Base-by-base conservation (phyloP, 2,888 invertebrate species). In the Listrodromus nycthemerus region DNA sequence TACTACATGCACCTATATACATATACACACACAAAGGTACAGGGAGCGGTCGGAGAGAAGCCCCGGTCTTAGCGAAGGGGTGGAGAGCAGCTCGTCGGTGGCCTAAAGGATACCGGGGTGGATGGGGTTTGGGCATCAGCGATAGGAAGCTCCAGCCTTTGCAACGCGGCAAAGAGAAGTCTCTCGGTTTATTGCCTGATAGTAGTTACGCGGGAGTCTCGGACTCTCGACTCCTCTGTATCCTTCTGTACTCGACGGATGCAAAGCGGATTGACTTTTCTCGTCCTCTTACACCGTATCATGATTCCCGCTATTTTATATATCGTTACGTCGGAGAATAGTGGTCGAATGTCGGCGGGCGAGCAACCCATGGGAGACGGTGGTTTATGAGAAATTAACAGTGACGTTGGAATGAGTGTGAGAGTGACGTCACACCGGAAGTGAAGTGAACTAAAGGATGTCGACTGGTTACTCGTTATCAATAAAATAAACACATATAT, bases 101-200 rank as follows among this genome's bases (percentile, higher is more conserved):
- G 74, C 77, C 84, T 65, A 78, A 84, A 82, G 84, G 78, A 81
- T 83, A 50, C 21, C 52, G 61, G 67, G 55, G 70, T 37, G 82
- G 66, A 76, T 78, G 86, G 88, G 87, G 83, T 79, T 85, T 86
- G 87, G 84, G 89, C 86, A n/a, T n/a, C n/a, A 75, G 66, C 74
- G 45, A 82, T 52, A 41, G 83, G 74, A 80, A 80, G 69, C 80
- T 83, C 80, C 76, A 80, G 76, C 86, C 88, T 89, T 90, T 87
- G 88, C 87, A 69, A 73, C 77, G 77, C 52, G 82, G 83, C 86
- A 87, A 89, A 89, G 87, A 87, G 88, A 87, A 85, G 78, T 86
- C 85, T 86, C 86, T 88, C 86, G 83, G 88, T 88, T 89, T 90
- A 88, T 88, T 84, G 86, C 87, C 76, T 82, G 81, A 33, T 71